A percentile compares a stretch with the other conserved stretches of the same genome.
phyloP scores from a whole-genome alignment of 30 jellyfish, hydroid and myxozoan species.

The Hydractinia symbiolongicarpus region DNA sequence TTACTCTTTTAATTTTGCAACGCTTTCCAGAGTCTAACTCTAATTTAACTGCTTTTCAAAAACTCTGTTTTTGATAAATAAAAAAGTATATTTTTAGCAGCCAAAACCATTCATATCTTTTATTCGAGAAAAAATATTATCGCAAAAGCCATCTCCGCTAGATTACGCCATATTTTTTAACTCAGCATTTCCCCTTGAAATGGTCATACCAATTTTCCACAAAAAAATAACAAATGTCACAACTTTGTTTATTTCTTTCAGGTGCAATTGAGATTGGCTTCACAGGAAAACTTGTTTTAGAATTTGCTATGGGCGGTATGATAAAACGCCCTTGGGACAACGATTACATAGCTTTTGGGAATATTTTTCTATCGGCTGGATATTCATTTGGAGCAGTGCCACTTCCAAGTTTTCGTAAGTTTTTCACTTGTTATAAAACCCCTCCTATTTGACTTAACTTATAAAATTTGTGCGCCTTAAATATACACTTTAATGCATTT shows the following conservation, averaged over 20 bases:
- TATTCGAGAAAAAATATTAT: no score
- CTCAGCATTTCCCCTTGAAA: no score
- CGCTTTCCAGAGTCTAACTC: no score
- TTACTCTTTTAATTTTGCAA: no score
- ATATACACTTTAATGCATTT: neutral
- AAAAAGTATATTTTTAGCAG: no score
- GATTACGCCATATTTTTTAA: no score
- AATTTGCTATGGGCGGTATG: slow-evolving; percentile 42
- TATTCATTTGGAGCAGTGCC: slow-evolving; percentile 32
- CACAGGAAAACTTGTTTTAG: slow-evolving; percentile 41
- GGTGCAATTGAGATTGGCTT: slow-evolving; percentile 50
- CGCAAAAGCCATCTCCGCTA: no score
- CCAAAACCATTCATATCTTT: no score
- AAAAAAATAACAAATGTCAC: neutral
- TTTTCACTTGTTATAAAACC: neutral
- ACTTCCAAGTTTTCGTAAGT: slow-evolving; percentile 45
- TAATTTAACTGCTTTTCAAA: no score
- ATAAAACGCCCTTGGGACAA: slow-evolving; percentile 38
- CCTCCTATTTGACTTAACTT: no score
- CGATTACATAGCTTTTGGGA: slow-evolving; percentile 38
- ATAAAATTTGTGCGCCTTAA: neutral
- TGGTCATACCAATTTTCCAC: no score
- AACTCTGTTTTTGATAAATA: no score
- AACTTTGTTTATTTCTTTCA: neutral
- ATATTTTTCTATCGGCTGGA: slow-evolving; percentile 38